phyloP scores from a whole-genome alignment of 2,113 vertebrate species.

The Rhinogobius similis region DNA sequence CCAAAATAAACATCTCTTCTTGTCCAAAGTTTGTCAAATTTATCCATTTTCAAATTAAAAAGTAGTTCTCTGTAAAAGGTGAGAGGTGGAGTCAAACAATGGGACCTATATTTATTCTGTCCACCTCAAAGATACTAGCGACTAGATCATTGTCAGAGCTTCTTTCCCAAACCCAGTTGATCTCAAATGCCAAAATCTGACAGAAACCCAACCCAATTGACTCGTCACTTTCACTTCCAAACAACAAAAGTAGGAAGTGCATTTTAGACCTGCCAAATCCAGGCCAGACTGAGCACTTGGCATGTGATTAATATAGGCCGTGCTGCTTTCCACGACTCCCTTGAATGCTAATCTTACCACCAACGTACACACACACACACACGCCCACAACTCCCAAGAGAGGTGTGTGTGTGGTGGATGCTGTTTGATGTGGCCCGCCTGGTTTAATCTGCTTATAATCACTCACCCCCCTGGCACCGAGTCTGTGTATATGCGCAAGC shows the following conservation, averaged over 20 bases:
- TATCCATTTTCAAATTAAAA: no score
- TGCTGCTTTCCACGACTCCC: constrained; percentile 24
- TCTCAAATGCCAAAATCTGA: neutral
- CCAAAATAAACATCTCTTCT: no score
- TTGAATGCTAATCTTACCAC: constrained; percentile 52
- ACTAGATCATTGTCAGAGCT: no score
- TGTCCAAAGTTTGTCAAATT: no score
- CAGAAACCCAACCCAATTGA: neutral
- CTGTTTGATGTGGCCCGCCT: constrained; percentile 63
- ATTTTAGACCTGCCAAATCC: constrained; percentile 36
- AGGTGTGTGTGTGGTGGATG: constrained; percentile 47
- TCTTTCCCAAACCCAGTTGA: neutral
- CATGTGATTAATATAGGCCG: constrained; percentile 50
- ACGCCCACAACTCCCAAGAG: constrained; percentile 23
- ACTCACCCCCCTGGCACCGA: constrained; percentile 29
- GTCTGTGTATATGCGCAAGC: constrained; percentile 18
- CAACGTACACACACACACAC: constrained; percentile 18
- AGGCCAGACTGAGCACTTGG: constrained; percentile 32
- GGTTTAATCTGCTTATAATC: constrained; percentile 72
- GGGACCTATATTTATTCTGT: no score
- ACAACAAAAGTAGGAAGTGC: constrained; percentile 53
- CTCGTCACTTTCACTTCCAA: constrained; percentile 4
- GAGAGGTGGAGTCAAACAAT: no score
- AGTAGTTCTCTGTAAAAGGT: no score
- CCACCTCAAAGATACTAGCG: no score